Base-by-base conservation (phyloP, 2,888 invertebrate species). In the Drosophila testacea region DNA sequence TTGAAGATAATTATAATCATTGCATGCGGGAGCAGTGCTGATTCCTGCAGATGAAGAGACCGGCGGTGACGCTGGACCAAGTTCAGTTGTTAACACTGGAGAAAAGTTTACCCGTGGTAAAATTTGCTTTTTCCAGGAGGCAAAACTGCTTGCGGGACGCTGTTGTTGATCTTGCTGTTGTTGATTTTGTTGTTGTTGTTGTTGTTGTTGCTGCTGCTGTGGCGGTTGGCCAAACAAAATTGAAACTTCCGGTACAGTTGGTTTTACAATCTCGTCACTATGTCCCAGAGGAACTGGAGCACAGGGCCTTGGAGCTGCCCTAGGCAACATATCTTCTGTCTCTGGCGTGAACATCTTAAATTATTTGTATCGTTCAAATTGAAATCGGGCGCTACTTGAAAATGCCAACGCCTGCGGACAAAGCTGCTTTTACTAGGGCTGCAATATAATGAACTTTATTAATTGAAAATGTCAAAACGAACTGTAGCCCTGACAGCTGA, bases 281-380 rank as follows among this genome's bases (percentile, higher is more conserved):
- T 77, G 80, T 2, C 67, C 79, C 13, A 76, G 9, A 0, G 83
- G 80, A 28, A 69, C 60, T 0, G 86, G 68, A 6, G 77, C 71
- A 70, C 84, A 76, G 0, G 92, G 92, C 13, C 79, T 89, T 3
- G 92, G 92, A 4, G 92, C 92, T 41, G 83, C 74, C 5, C 92
- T 81, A 0, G 92, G 92, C 61, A 92, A 28, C 85, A 92, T 88
- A 52, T 92, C 92, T 61, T 92, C 92, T 0, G 90, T 91, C 76
- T 92, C 91, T 1, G 85, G 80, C 68, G 79, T 81, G 73, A 87
- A 91, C 91, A 92, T 91, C 54, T 65, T 69, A 1, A 44, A 42
- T 7, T 42, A 28, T 27, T 22, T 30, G 9, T 30, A 1, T 55
- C 46, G 38, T 27, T 55, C 36, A 76, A 83, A 62, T 84, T 84